Conservation (phyloP, 2,797 vertebrate genomes). For the Triplophysa yarkandensis region DNA sequence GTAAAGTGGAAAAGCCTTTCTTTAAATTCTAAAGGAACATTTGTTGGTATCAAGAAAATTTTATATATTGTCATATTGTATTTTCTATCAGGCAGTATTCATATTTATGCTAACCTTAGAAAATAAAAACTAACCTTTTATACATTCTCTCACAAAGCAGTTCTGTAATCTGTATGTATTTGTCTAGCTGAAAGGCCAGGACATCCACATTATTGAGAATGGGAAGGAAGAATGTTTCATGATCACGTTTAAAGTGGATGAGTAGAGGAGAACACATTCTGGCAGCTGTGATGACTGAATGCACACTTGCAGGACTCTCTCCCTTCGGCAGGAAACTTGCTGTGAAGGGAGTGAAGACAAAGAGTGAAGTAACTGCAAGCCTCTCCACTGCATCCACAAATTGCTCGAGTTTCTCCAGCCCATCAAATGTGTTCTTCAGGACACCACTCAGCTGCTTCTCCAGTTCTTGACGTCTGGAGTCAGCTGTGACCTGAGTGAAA, state of each 20-base stretch:
- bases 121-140: slow-evolving; percentile 59
- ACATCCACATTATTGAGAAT: slow-evolving; percentile 67
- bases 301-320: slow-evolving; percentile 40
- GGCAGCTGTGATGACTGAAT: slow-evolving; percentile 53
- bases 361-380: slow-evolving; percentile 70
- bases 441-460: slow-evolving; percentile 64
- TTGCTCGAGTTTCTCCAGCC: slow-evolving; percentile 63
- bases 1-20: too few relatives aligned
- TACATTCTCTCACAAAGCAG: slow-evolving; percentile 63
- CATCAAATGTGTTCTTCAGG: slow-evolving; percentile 60
- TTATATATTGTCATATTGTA: too few relatives aligned
- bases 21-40: too few relatives aligned
- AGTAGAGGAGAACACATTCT: slow-evolving; percentile 59
- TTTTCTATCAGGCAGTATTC: too few relatives aligned
- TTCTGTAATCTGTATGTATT: slow-evolving; percentile 62
- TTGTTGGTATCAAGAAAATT: too few relatives aligned
- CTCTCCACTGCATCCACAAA: slow-evolving; percentile 73
- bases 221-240: slow-evolving; percentile 65
- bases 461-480: slow-evolving; percentile 53
- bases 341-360: slow-evolving; percentile 64
- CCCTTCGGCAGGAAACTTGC: slow-evolving; percentile 53
- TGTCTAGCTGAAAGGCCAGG: slow-evolving; percentile 65
- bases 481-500: slow-evolving; percentile 47
- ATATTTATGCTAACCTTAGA: neutral
- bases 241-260: slow-evolving; percentile 68